Evolutionary conservation across 2,797 vertebrate species (phyloP).

Genomic region (Hydrolagus colliei): DNA sequence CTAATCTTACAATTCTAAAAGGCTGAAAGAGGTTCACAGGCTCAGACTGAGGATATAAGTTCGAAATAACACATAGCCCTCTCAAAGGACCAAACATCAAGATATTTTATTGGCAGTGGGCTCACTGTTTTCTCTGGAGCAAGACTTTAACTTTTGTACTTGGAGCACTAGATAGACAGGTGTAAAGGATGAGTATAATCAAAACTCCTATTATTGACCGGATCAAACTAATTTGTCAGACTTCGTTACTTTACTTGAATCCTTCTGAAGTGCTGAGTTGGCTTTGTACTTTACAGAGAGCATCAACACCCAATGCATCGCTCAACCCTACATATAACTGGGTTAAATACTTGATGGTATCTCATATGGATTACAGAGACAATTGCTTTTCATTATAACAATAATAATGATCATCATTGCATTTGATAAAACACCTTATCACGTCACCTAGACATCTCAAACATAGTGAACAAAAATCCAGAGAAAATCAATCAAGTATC

Average conservation of each 20-base stretch:
- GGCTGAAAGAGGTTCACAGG: not conserved
- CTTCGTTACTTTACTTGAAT: not conserved
- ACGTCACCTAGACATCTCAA: too few species aligned
- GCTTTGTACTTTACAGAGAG: not conserved
- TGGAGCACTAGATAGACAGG: not conserved
- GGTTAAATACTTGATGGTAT: not conserved
- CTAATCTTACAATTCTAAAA: not conserved
- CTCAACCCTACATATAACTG: not conserved
- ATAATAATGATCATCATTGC: too few species aligned
- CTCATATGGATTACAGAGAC: not conserved
- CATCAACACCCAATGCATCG: not conserved
- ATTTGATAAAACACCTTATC: too few species aligned
- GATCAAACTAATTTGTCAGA: not conserved
- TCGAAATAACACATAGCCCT: not conserved
- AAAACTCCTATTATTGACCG: not conserved
- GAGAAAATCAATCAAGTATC: too few species aligned
- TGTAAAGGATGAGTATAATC: not conserved
- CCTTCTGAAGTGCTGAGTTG: not conserved
- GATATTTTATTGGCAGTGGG: conserved; percentile 2
- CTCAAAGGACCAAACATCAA: not conserved
- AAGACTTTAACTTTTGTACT: not conserved
- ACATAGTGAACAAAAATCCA: too few species aligned
- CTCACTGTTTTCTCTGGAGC: too few species aligned
- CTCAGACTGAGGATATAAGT: not conserved
- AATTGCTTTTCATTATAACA: not conserved